phyloP scores from a whole-genome alignment of 2,888 invertebrate genomes.

The Heliconius ismenius region DNA sequence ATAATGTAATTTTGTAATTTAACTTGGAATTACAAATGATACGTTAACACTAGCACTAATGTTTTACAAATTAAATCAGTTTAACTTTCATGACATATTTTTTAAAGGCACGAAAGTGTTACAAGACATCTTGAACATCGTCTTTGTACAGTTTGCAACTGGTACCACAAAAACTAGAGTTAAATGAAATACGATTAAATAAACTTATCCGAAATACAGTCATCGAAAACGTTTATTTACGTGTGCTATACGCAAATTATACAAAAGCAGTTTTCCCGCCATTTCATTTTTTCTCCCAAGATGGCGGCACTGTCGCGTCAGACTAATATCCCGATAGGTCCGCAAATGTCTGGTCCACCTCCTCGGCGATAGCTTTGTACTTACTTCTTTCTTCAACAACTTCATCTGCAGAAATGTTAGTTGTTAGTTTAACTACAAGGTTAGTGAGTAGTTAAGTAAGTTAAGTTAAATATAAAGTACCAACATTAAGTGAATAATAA shows the following conservation, averaged over 20 bases:
- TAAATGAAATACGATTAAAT: slow-evolving; percentile 25
- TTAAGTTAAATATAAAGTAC: neutral
- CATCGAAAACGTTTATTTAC: slow-evolving; percentile 28
- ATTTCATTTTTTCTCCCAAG: slow-evolving; percentile 50
- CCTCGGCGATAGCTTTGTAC: slow-evolving; percentile 98
- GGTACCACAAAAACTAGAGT: slow-evolving; percentile 20
- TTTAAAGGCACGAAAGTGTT: slow-evolving; percentile 39
- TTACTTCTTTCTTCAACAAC: slow-evolving; percentile 95
- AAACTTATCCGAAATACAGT: slow-evolving; percentile 25
- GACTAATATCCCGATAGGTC: slow-evolving; percentile 94
- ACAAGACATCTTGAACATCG: slow-evolving; percentile 22
- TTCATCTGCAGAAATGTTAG: slow-evolving; percentile 86
- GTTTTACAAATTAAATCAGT: slow-evolving; percentile 11
- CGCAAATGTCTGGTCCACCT: slow-evolving; percentile 97
- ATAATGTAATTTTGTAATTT: neutral
- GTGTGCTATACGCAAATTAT: slow-evolving; percentile 47
- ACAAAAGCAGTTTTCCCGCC: slow-evolving; percentile 41
- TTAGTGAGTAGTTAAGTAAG: neutral
- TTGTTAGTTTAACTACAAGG: slow-evolving; percentile 44
- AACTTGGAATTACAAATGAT: neutral
- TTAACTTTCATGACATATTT: slow-evolving; percentile 26
- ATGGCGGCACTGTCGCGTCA: slow-evolving; percentile 52
- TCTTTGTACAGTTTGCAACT: slow-evolving; percentile 29
- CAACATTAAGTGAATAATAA: neutral
- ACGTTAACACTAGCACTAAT: slow-evolving; percentile 8